phyloP scores from a whole-genome alignment of 2,888 invertebrate genomes.

The Acheta domesticus region DNA sequence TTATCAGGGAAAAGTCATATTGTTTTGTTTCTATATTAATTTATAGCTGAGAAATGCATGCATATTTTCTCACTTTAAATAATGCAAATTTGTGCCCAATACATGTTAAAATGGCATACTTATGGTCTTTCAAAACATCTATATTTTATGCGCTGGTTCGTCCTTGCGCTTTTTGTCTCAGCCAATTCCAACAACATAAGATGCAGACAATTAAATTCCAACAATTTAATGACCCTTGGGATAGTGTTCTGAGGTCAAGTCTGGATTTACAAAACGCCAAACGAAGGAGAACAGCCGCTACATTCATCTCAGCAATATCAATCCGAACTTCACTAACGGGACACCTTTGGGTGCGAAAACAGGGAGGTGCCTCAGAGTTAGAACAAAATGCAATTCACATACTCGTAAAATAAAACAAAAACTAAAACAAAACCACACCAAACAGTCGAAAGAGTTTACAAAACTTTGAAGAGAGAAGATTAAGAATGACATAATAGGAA shows the following conservation, averaged over 20 bases:
- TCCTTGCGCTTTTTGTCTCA: too few relatives aligned
- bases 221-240: background rate
- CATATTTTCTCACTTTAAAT: too few relatives aligned
- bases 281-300: background rate
- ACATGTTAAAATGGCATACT: too few relatives aligned
- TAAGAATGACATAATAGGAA: conserved; percentile 18
- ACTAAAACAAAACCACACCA: background rate
- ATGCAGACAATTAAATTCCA: too few relatives aligned
- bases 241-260: conserved; percentile 9
- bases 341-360: background rate
- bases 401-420: background rate
- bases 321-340: background rate
- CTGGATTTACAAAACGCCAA: conserved; percentile 8
- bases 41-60: too few relatives aligned
- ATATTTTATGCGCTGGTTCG: too few relatives aligned
- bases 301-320: conserved; percentile 3
- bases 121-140: too few relatives aligned
- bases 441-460: conserved; percentile 18
- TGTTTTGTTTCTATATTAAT: too few relatives aligned
- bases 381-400: conserved; percentile 18
- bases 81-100: too few relatives aligned
- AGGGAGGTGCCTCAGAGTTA: background rate
- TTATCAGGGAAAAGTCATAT: too few relatives aligned
- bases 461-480: conserved; percentile 9
- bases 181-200: too few relatives aligned